Percentiles rank a stretch among this genome's conserved stretches.
These are phyloP conservation scores for Accipiter cooperii DNA, from an alignment of 2,113 vertebrate species.

Conservation along the genomic window DNA sequence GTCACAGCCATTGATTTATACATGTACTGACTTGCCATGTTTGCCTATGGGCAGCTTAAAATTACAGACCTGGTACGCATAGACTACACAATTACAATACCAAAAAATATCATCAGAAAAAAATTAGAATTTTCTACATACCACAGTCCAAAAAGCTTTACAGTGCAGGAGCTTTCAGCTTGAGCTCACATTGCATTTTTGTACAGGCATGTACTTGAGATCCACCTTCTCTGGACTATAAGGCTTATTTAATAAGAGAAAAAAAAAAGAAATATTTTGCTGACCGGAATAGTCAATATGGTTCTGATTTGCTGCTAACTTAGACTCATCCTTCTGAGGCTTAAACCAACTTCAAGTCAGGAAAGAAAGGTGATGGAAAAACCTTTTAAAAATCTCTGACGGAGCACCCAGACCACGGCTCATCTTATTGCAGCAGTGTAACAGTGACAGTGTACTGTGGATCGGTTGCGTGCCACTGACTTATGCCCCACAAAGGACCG, in stretches of 20 bases:
- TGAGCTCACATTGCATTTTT: neutral
- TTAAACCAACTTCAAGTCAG: neutral
- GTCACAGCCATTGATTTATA: constrained; percentile 22
- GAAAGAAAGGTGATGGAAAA: neutral
- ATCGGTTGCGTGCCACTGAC: neutral
- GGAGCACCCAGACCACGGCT: neutral
- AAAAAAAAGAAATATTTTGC: neutral
- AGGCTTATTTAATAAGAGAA: neutral
- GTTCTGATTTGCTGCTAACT: neutral
- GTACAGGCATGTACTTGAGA: neutral
- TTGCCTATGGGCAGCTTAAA: constrained; percentile 49
- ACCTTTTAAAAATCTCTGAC: neutral
- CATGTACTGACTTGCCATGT: neutral
- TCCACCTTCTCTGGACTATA: neutral
- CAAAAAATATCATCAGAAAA: neutral
- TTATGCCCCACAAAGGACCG: neutral
- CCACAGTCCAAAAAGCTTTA: neutral
- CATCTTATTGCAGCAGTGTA: neutral
- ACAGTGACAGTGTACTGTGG: neutral
- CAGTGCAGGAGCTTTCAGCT: neutral
- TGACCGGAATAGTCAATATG: neutral
- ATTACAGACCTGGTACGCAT: neutral
- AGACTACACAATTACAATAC: neutral
- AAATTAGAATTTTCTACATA: constrained; percentile 10
- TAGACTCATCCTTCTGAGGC: neutral